Base-by-base conservation (phyloP, 2,113 vertebrate genomes). In the Alexandromys fortis region DNA sequence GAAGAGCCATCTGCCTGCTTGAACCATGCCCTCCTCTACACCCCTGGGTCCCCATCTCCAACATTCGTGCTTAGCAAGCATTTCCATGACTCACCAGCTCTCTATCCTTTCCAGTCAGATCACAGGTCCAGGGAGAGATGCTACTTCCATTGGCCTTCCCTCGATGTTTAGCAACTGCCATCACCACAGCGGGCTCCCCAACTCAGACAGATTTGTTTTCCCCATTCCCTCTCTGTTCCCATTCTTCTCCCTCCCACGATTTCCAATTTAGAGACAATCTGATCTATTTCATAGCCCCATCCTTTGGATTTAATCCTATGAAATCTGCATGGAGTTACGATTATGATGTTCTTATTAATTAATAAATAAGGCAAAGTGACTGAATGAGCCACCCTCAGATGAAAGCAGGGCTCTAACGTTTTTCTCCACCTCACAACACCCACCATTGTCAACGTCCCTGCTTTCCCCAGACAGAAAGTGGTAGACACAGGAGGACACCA, bases 281-380 rank as follows among this genome's bases (percentile, higher is more conserved):
- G 65, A 75, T 77, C 30, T 26, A 26, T 22, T 65, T 83, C 63
- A 13, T 75, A 52, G 1, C 45, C 76, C 76, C 24, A 26, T 13
- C 30, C 42, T 87, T 67, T 65, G 38, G 70, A 79, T 86, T 87
- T 30, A 58, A 73, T 86, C 85, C 68, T 95, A 76, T 81, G 78
- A 92, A 91, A 33, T 33, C 75, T 35, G 12, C 17, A 67, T 61
- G 67, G 89, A 96, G 21, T 87, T 67, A 81, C 7, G 10, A 89
- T 87, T 61, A 42, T 61, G 79, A n/a, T 65, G 42, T 33, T 19
- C 70, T 24, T 65, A 47, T 55, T 72, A 81, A 89, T 58, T 13
- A 83, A 83, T 26, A 82, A 55, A 72, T 76, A 72, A 92, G 55
- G 52, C 12, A 88, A 72, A 49, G 52, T 58, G 82, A 76, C 45